Base-by-base conservation (phyloP, 1,140 invertebrate species). In the Drosophila mojavensis region DNA sequence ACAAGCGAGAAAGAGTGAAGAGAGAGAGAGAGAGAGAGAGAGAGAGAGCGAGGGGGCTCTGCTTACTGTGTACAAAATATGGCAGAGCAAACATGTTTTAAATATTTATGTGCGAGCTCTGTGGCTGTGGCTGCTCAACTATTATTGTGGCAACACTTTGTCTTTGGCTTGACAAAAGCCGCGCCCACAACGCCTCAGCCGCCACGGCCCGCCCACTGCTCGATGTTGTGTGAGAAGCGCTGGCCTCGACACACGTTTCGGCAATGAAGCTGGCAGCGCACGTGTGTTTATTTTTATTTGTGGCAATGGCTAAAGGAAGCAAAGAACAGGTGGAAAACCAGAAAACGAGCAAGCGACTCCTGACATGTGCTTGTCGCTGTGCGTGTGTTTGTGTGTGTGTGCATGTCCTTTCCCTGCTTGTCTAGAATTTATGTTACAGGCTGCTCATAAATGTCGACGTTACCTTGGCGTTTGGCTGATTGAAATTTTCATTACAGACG, bases 271-370 rank as follows among this genome's bases (percentile, higher is more conserved):
- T 48, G 71, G 55, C 78, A 56, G 65, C 45, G 73, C 74, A 84
- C 81, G 77, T 80, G 81, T 84, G 81, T 79, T 80, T 84, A 80
- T 80, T 77, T 73, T 84, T 84, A 84, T 84, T 84, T 84, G 81
- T 70, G 67, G 77, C 60, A 50, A 39, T 61, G 72, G 55, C 67
- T 78, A 72, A 82, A 76, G 81, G 67, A 68, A 56, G 30, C 61
- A 48, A 28, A n/a, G 36, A 45, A 60, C 50, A 74, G 63, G 61
- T 62, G 47, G 58, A 24, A 10, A n/a, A 43, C 48, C 33, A 39
- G 20, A 17, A n/a, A 7, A n/a, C 26, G 28, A 5, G 11, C 3
- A 26, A 13, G 4, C 20, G 26, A 51, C n/a, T 50, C 33, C 17
- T 58, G 51, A 33, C 59, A 43, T 69, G 36, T 48, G 51, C 30